Evolutionary conservation across 1,140 invertebrate species (phyloP).

Genomic region (Forficula auricularia): DNA sequence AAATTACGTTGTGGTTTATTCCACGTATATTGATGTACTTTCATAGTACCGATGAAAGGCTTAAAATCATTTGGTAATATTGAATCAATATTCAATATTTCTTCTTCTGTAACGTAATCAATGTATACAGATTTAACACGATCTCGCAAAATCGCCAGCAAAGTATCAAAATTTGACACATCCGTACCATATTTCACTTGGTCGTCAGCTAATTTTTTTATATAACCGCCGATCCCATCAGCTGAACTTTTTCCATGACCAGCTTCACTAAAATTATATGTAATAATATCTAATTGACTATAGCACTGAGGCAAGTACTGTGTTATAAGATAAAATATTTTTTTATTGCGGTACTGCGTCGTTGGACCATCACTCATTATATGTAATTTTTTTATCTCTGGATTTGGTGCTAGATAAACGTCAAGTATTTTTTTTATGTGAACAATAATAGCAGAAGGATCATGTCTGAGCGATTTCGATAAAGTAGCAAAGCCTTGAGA

Average conservation of each 20-base stretch:
- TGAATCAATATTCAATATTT: too few relatives aligned
- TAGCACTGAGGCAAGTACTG: slow-evolving; percentile 8
- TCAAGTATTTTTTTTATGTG: slow-evolving; percentile 11
- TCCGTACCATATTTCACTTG: slow-evolving; percentile 12
- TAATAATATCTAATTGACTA: too few relatives aligned
- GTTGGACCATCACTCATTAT: slow-evolving; percentile 13
- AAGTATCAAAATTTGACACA: slow-evolving; percentile 9
- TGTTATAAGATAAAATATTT: slow-evolving; percentile 11
- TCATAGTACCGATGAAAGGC: too few relatives aligned
- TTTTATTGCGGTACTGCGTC: slow-evolving; percentile 13
- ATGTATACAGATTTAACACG: too few relatives aligned
- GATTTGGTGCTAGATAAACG: not conserved
- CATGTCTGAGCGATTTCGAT: slow-evolving; percentile 12
- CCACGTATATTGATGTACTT: too few relatives aligned
- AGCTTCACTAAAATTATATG: slow-evolving; percentile 14
- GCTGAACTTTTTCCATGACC: slow-evolving; percentile 16
- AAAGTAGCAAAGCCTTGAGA: slow-evolving; percentile 11
- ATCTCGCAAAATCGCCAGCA: too few relatives aligned
- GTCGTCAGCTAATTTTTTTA: slow-evolving; percentile 14
- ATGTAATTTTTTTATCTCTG: slow-evolving; percentile 7
- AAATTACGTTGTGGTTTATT: too few relatives aligned
- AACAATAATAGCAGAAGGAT: slow-evolving; percentile 11
- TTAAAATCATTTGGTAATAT: too few relatives aligned
- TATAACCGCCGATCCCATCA: slow-evolving; percentile 16
- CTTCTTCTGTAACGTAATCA: too few relatives aligned